A percentile compares a stretch with the other conserved stretches of the same genome.
Evolutionary conservation across 2,888 invertebrate genomes (phyloP).

Genomic region (Himalopsyche kuldschensis): DNA sequence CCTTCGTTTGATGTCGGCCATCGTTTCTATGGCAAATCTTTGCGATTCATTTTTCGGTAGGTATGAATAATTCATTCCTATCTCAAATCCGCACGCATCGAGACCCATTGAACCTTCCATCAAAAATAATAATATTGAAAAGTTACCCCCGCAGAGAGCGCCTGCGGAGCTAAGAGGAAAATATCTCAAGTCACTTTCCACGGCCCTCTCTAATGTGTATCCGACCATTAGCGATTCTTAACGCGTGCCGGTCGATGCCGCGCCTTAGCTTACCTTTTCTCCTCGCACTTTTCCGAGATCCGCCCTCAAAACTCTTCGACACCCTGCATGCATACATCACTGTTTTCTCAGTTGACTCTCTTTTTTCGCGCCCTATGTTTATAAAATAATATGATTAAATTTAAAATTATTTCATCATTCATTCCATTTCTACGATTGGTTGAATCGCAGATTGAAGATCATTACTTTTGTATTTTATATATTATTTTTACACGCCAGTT

Average conservation of each 20-base stretch:
- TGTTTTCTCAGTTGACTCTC: neutral
- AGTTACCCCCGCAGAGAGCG: neutral
- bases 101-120: neutral
- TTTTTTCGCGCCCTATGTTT: neutral
- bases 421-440: too few species aligned
- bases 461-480: too few species aligned
- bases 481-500: too few species aligned
- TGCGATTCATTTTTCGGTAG: neutral
- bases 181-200: neutral
- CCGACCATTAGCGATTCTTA: neutral
- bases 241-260: neutral
- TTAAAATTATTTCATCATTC: too few species aligned
- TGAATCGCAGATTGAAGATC: too few species aligned
- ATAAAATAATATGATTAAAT: too few species aligned
- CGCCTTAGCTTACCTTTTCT: neutral
- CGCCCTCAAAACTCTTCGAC: neutral
- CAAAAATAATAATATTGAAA: conserved; percentile 1
- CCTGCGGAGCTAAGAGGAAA: neutral
- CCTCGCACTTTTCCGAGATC: neutral
- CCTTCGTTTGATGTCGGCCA: too few species aligned
- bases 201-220: neutral
- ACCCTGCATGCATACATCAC: neutral
- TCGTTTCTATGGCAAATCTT: neutral
- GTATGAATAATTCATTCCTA: neutral
- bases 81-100: neutral